phyloP scores from a whole-genome alignment of 2,113 vertebrate species.

The Pterophyllum scalare region DNA sequence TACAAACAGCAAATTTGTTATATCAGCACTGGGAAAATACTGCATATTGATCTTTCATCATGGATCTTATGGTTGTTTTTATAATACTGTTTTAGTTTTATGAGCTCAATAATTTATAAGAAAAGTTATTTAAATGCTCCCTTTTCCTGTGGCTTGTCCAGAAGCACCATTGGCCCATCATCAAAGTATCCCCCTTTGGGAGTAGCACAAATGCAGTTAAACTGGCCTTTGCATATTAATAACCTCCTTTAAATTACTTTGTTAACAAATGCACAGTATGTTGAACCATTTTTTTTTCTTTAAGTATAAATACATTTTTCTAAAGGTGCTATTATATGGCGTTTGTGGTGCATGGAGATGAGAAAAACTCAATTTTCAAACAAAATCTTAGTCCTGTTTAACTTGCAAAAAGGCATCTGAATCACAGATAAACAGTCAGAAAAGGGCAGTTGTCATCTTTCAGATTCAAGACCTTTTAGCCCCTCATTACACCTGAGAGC shows the following conservation, averaged over 20 bases:
- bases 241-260: not conserved
- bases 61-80: not conserved
- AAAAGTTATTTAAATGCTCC: not conserved
- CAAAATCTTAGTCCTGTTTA: not conserved
- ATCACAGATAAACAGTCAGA: not conserved
- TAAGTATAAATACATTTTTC: not conserved
- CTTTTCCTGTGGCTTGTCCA: not conserved
- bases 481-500: constrained; percentile 18
- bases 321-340: not conserved
- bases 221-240: not conserved
- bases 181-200: not conserved
- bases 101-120: not conserved
- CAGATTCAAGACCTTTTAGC: constrained; percentile 21
- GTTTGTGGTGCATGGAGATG: not conserved
- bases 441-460: not conserved
- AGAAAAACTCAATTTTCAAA: no score
- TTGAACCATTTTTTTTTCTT: not conserved
- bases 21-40: not conserved
- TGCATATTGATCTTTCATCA: not conserved
- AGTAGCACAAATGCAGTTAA: not conserved
- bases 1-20: not conserved
- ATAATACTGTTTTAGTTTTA: not conserved
- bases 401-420: not conserved
- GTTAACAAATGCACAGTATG: not conserved
- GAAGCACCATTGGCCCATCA: not conserved